Evolutionary conservation across 2,113 vertebrate species (phyloP).

Genomic region (Oenanthe melanoleuca): DNA sequence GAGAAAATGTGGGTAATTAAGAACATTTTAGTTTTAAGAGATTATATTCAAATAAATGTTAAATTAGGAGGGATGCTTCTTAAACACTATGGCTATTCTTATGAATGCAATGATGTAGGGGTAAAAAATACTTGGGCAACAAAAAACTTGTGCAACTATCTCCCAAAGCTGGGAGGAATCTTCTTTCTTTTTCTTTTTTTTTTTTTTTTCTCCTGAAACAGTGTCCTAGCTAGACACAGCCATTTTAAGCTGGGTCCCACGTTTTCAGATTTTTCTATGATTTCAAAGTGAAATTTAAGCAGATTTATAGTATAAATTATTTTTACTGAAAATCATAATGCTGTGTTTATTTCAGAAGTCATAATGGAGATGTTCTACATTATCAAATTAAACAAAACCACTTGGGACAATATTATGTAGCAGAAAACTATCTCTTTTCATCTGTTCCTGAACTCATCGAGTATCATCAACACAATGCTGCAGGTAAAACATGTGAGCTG

Average conservation of each 20-base stretch:
- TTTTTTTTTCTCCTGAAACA: background rate
- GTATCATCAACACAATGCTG: conserved; percentile 89
- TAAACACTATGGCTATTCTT: background rate
- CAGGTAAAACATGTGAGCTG: conserved; percentile 70
- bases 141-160: background rate
- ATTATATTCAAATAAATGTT: background rate
- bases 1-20: background rate
- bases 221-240: background rate
- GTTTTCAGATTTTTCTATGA: background rate
- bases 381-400: conserved; percentile 86
- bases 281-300: background rate
- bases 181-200: too few relatives aligned
- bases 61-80: background rate
- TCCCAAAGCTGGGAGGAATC: background rate
- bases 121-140: background rate
- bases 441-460: conserved; percentile 83
- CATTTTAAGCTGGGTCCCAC: background rate
- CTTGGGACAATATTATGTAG: conserved; percentile 78
- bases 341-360: conserved; percentile 53
- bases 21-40: background rate
- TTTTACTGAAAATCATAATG: background rate
- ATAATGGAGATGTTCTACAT: conserved; percentile 76
- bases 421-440: conserved; percentile 81
- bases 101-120: background rate
- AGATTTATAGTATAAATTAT: background rate